These are phyloP conservation scores for Diorhabda sublineata DNA, from an alignment of 1,140 invertebrate species.

Conservation along the genomic window DNA sequence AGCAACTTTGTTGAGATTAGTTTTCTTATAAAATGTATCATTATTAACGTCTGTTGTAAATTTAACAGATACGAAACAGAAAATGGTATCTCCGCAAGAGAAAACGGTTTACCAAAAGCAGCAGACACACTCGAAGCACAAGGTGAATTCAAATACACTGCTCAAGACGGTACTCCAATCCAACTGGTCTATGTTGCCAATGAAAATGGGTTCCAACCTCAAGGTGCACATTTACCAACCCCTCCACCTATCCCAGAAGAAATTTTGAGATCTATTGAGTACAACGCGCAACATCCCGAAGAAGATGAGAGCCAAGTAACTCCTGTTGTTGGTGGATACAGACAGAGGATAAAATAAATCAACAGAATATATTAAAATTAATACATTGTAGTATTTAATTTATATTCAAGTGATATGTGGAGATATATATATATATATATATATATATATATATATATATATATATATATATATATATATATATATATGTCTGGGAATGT, in stretches of 20 bases:
- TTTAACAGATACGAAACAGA: constrained; percentile 34
- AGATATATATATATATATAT: not conserved
- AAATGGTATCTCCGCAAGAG: constrained; percentile 34
- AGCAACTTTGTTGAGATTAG: too few species aligned
- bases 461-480: too few species aligned
- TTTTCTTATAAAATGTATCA: too few species aligned
- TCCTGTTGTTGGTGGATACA: not conserved
- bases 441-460: not conserved
- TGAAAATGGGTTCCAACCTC: constrained; percentile 28
- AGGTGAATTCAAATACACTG: constrained; percentile 21
- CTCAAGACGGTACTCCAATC: constrained; percentile 19
- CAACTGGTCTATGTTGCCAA: constrained; percentile 23
- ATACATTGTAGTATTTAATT: constrained; percentile 1
- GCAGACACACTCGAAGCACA: constrained; percentile 32
- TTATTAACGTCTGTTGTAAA: not conserved
- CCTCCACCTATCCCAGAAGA: constrained; percentile 29
- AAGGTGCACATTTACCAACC: constrained; percentile 25
- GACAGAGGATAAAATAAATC: not conserved
- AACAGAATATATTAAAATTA: not conserved
- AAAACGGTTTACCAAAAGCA: constrained; percentile 42
- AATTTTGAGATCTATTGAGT: constrained; percentile 27
- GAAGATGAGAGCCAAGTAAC: constrained; percentile 7
- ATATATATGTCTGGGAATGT: too few species aligned
- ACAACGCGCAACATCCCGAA: constrained; percentile 26
- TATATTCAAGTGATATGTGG: not conserved